Conservation (phyloP, 1,140 invertebrate species). For the Drosophila arizonae region DNA sequence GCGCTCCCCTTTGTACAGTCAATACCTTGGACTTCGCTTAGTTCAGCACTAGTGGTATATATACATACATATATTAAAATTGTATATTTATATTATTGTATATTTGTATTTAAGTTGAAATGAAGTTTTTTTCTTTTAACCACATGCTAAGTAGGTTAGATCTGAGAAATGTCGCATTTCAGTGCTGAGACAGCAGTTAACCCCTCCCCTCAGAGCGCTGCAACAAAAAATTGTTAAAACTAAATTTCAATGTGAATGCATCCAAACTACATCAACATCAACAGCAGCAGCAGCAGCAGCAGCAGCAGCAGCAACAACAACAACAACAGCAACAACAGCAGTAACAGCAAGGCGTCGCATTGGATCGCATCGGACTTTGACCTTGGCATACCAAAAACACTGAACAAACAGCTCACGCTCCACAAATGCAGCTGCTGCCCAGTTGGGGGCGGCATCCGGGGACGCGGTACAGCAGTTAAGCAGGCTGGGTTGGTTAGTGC, state of each 20-base stretch:
- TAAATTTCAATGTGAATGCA: conserved; percentile 40
- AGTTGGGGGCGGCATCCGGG: neutral
- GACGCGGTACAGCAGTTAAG: neutral
- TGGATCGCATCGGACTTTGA: conserved; percentile 35
- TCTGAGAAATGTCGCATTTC: conserved; percentile 20
- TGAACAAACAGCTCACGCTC: conserved; percentile 32
- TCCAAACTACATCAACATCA: conserved; percentile 14
- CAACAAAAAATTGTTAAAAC: conserved; percentile 4
- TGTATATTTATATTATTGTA: conserved; percentile 1
- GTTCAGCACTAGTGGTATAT: neutral
- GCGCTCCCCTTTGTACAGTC: neutral
- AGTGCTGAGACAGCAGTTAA: conserved; percentile 26
- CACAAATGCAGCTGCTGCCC: conserved; percentile 36
- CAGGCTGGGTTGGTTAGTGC: neutral
- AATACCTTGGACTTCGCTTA: conserved; percentile 10
- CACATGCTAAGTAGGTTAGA: conserved; percentile 10
- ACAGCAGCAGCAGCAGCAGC: conserved; percentile 7
- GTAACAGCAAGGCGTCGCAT: conserved; percentile 12
- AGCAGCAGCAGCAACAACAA: conserved; percentile 7
- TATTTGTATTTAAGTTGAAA: conserved; percentile 5
- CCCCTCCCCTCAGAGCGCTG: neutral
- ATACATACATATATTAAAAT: neutral
- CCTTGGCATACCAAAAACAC: conserved; percentile 43
- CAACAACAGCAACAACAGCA: conserved; percentile 11
- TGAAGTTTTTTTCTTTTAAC: neutral